Evolutionary conservation across 2,888 invertebrate species (phyloP).

Genomic region (Ecdyonurus torrentis): DNA sequence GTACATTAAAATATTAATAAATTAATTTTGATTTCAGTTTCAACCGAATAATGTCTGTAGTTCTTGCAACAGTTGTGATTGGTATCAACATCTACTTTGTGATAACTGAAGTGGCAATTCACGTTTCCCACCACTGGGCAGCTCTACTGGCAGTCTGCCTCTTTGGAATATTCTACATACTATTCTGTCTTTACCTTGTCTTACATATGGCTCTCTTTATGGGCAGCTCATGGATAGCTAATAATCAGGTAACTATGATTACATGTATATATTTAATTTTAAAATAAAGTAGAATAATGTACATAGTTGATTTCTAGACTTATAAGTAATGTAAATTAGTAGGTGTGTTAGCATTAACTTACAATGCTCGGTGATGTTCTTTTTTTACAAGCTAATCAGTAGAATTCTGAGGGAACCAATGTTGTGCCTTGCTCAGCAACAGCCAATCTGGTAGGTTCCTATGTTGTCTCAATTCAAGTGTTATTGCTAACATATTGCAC

Average conservation of each 20-base stretch:
- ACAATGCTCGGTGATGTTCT: background rate
- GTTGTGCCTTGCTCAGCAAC: slow-evolving; percentile 7
- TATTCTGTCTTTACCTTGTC: slow-evolving; percentile 56
- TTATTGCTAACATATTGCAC: no score
- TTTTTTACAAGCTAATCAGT: slow-evolving; percentile 9
- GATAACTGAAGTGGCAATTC: slow-evolving; percentile 35
- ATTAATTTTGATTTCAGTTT: slow-evolving; percentile 32
- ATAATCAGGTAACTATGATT: slow-evolving; percentile 16
- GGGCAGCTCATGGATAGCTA: slow-evolving; percentile 28
- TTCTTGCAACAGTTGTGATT: slow-evolving; percentile 52
- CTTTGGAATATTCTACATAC: slow-evolving; percentile 46
- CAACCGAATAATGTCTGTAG: slow-evolving; percentile 48
- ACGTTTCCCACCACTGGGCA: slow-evolving; percentile 27
- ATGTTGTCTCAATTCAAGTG: no score
- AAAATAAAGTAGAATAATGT: background rate
- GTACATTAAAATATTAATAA: background rate
- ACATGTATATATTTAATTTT: background rate
- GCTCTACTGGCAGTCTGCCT: slow-evolving; percentile 29
- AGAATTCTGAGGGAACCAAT: slow-evolving; percentile 2
- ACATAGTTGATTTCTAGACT: background rate
- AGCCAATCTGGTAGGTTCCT: slow-evolving; percentile 5
- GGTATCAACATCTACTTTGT: slow-evolving; percentile 68
- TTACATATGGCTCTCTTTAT: slow-evolving; percentile 52
- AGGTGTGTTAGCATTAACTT: background rate
- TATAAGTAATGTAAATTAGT: background rate